Conservation (phyloP, 2,797 vertebrate species). For the Bradypus variegatus region DNA sequence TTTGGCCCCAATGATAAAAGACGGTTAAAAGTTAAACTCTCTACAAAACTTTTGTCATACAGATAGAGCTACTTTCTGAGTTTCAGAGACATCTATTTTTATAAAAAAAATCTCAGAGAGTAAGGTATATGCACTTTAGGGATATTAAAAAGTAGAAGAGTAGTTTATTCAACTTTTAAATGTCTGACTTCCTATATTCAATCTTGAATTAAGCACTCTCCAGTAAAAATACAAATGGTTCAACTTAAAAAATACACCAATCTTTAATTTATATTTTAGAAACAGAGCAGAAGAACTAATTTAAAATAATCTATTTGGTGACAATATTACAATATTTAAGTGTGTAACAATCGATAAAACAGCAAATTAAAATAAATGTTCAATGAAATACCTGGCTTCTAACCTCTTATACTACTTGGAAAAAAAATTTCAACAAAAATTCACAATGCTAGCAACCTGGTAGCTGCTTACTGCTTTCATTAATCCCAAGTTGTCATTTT, state of each 20-base stretch:
- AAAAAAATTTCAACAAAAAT: neutral
- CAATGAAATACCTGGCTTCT: neutral
- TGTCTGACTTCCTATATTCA: neutral
- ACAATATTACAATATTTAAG: conserved; percentile 10
- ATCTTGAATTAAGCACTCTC: neutral
- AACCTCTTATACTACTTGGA: neutral
- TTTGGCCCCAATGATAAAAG: conserved; percentile 49
- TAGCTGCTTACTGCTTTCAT: neutral
- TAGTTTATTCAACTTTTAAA: neutral
- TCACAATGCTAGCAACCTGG: neutral
- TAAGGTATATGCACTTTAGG: neutral
- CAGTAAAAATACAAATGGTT: neutral
- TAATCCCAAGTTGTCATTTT: conserved; percentile 24
- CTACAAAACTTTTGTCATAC: conserved; percentile 22
- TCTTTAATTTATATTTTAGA: conserved; percentile 19
- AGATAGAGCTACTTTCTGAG: conserved; percentile 4
- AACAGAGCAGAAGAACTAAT: neutral
- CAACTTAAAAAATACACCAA: conserved; percentile 13
- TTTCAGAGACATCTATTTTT: conserved; percentile 14
- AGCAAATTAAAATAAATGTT: neutral
- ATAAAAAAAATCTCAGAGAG: neutral
- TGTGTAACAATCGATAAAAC: neutral
- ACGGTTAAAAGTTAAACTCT: conserved; percentile 51
- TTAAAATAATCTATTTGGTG: neutral
- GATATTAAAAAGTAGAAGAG: conserved; percentile 2